Percentiles rank a stretch among this genome's conserved stretches.
These are phyloP conservation scores for Larimichthys polyactis DNA, from an alignment of 2,113 vertebrate genomes.

Conservation along the genomic window DNA sequence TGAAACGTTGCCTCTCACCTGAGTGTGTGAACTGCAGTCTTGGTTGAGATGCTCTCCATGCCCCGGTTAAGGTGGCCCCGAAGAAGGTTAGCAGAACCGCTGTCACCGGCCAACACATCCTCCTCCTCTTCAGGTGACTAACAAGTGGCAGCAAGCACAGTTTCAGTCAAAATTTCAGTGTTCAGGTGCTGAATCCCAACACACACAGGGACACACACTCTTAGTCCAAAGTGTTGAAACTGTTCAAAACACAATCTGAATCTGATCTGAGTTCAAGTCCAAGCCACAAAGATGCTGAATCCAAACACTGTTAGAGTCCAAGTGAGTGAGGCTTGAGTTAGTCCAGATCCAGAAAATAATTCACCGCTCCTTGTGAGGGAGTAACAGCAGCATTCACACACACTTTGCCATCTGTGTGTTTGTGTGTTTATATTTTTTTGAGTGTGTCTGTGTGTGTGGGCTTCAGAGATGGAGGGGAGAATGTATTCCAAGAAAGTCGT, in stretches of 20 bases:
- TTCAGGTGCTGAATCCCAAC: constrained; percentile 14
- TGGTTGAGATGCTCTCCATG: constrained; percentile 82
- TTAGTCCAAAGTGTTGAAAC: constrained; percentile 24
- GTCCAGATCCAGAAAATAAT: constrained; percentile 62
- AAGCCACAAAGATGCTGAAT: constrained; percentile 50
- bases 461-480: constrained; percentile 47
- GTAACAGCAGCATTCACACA: constrained; percentile 25
- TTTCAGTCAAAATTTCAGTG: constrained; percentile 16
- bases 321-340: constrained; percentile 29
- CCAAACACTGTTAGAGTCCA: constrained; percentile 43
- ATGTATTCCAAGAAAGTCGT: constrained; percentile 67
- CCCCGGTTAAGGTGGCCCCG: constrained; percentile 62
- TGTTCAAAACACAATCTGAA: constrained; percentile 14
- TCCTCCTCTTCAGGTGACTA: constrained; percentile 32
- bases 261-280: constrained; percentile 28
- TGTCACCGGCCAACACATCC: constrained; percentile 73
- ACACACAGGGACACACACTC: constrained; percentile 4
- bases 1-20: constrained; percentile 67
- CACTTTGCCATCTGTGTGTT: constrained; percentile 46
- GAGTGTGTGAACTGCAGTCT: constrained; percentile 81
- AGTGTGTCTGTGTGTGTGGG: constrained; percentile 33
- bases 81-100: constrained; percentile 69
- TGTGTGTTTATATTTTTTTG: constrained; percentile 18
- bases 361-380: constrained; percentile 28
- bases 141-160: constrained; percentile 13